phyloP scores from a whole-genome alignment of 2,113 vertebrate genomes.

The Eudyptes chrysolophus region DNA sequence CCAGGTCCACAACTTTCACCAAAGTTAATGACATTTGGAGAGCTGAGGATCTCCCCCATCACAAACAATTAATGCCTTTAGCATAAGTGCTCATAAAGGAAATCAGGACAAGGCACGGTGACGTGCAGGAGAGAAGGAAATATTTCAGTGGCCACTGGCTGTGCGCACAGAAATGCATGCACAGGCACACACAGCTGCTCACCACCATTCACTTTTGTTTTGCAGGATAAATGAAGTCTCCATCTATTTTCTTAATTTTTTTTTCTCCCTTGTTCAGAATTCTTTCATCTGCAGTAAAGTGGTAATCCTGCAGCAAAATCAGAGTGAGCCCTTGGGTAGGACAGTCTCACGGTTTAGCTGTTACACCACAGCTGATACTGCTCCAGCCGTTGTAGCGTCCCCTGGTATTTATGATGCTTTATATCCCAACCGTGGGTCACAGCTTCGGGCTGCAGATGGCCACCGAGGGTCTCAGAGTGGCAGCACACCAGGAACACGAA shows the following conservation, averaged over 20 bases:
- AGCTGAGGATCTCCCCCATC: background rate
- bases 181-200: background rate
- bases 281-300: background rate
- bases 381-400: background rate
- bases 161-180: background rate
- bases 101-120: background rate
- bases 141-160: background rate
- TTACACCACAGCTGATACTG: background rate
- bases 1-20: background rate
- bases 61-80: background rate
- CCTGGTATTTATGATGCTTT: conserved; percentile 17
- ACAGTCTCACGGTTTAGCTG: background rate
- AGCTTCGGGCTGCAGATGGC: background rate
- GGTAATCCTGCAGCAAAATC: background rate
- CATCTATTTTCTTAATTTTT: background rate
- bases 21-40: background rate
- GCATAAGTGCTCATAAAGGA: background rate
- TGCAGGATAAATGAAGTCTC: background rate
- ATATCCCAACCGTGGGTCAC: background rate
- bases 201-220: background rate
- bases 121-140: background rate
- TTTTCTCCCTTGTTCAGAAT: background rate
- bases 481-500: background rate
- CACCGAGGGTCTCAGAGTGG: background rate
- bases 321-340: background rate